Base-by-base conservation (phyloP, 2,888 invertebrate genomes). In the Mechanitis messenoides region DNA sequence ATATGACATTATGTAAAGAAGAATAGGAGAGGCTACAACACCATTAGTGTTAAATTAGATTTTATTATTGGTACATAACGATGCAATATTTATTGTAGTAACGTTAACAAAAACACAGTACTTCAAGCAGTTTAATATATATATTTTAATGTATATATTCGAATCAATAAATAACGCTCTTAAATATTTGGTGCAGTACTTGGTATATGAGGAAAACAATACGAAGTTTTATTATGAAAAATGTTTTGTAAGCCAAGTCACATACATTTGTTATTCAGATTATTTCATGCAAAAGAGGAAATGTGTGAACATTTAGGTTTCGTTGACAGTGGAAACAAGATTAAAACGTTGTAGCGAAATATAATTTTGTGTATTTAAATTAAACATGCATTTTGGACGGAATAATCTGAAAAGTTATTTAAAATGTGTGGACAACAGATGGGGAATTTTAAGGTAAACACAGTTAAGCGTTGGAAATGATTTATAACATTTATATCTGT, bases 291-390 rank as follows among this genome's bases (percentile, higher is more conserved):
- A 66, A 61, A 55, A 56, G 58, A 47, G 58, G 60, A 64, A 58
- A 66, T 53, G 58, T 64, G 60, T 61, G 62, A 66, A 62, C 66
- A 60, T 62, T 59, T 62, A 64, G 66, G 64, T 66, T 35, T 61
- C 50, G 50, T 56, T 56, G 45, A 62, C 35, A 38, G 47, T 59
- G 45, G 46, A 53, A 62, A 53, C 33, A 38, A 33, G 46, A 58
- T 55, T 57, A 53, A 47, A 60, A 60, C 60, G 60, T 58, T 65
- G 47, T 42, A 60, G 58, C 55, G 60, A 55, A 58, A 55, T 46
- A 55, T 62, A 55, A 56, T 45, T 56, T 60, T 58, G 56, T 33
- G 9, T 42, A 2, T 57, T 57, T 54, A 47, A 61, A 56, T 9
- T 66, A 55, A 56, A 62, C 66, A 66, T 66, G 66, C 66, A 66